phyloP scores from a whole-genome alignment of 1,140 invertebrate species.

The Hypsibius dujardini region DNA sequence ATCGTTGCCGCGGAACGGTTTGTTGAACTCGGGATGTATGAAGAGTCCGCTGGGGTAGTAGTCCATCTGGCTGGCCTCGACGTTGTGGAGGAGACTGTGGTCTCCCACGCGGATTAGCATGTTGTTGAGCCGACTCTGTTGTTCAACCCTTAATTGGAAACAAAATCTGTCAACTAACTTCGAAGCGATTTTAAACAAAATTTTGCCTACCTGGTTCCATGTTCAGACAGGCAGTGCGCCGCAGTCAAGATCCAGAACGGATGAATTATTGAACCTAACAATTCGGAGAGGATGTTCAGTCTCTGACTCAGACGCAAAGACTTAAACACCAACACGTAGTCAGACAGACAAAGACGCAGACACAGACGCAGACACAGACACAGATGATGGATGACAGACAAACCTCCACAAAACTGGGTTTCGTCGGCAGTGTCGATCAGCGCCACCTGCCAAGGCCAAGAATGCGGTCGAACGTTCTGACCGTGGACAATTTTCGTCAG shows the following conservation, averaged over 20 bases:
- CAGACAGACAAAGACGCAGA: too few relatives aligned
- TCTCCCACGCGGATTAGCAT: constrained; percentile 10
- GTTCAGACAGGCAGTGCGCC: background rate
- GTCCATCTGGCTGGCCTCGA: constrained; percentile 8
- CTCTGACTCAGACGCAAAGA: background rate
- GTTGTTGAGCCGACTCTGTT: constrained; percentile 7
- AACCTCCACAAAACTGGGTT: constrained; percentile 16
- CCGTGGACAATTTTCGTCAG: background rate
- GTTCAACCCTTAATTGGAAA: too few relatives aligned
- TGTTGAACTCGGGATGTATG: constrained; percentile 16
- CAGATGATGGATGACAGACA: too few relatives aligned
- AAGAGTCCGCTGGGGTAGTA: background rate
- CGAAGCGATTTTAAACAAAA: background rate
- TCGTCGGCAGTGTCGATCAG: constrained; percentile 1
- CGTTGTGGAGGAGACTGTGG: constrained; percentile 5
- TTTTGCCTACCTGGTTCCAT: background rate
- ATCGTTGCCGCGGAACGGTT: constrained; percentile 1
- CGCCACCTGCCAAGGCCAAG: constrained; percentile 14
- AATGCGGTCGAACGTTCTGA: constrained; percentile 4
- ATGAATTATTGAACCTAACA: constrained; percentile 8
- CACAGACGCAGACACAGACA: too few relatives aligned
- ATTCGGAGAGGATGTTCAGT: background rate
- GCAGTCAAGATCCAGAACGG: constrained; percentile 9
- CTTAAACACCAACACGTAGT: background rate
- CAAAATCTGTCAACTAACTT: too few relatives aligned